A percentile compares a stretch with the other conserved stretches of the same genome.
Evolutionary conservation across 2,888 invertebrate genomes (phyloP).

Genomic region (Metellina segmentata): DNA sequence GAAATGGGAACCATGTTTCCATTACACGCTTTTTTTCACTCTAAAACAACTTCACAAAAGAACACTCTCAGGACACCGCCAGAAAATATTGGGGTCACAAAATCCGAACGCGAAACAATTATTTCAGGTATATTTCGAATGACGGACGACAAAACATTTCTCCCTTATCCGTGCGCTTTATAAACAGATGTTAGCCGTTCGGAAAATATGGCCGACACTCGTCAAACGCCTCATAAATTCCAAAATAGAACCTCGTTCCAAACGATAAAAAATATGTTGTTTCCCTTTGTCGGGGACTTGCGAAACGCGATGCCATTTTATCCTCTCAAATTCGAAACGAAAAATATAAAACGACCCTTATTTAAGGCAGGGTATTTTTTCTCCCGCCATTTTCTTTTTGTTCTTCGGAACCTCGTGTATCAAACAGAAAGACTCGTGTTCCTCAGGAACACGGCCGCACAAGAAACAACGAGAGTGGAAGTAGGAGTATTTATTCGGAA

Average conservation of each 20-base stretch:
- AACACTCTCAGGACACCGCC: not conserved
- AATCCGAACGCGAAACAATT: not conserved
- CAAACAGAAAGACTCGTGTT: not conserved
- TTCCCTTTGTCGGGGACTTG: slow-evolving; percentile 11
- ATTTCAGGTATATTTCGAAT: slow-evolving; percentile 30
- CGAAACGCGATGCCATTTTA: slow-evolving; percentile 1
- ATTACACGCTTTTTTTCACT: not conserved
- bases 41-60: slow-evolving; percentile 14
- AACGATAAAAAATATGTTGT: not conserved
- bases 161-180: not conserved
- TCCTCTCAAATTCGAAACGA: slow-evolving; percentile 7
- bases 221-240: slow-evolving; percentile 45
- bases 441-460: not conserved
- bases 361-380: not conserved
- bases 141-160: slow-evolving; percentile 17
- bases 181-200: slow-evolving; percentile 33
- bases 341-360: slow-evolving; percentile 14
- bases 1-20: not conserved
- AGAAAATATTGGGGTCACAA: not conserved
- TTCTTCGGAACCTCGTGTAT: slow-evolving; percentile 1
- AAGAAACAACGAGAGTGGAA: slow-evolving; percentile 22
- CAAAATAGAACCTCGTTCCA: slow-evolving; percentile 25
- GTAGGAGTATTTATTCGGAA: slow-evolving; percentile 48
- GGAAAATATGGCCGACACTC: slow-evolving; percentile 30
- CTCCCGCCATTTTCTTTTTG: not conserved